phyloP scores from a whole-genome alignment of 2,113 vertebrate species.

The Phyllostomus hastatus region DNA sequence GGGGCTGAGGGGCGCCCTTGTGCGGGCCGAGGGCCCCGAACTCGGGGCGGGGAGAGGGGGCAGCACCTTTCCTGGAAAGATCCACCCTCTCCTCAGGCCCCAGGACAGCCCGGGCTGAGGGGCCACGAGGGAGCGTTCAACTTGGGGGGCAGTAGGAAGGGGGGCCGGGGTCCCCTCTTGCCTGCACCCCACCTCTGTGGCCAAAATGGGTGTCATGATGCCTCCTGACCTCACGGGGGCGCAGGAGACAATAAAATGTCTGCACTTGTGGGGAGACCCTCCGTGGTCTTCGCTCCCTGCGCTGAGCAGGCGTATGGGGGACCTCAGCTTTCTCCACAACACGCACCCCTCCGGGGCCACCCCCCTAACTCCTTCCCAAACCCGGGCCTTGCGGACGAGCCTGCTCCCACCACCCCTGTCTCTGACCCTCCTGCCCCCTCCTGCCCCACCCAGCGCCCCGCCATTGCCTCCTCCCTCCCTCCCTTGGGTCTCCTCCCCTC shows the following conservation, averaged over 20 bases:
- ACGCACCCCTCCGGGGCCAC: rapidly evolving
- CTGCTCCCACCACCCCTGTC: not conserved
- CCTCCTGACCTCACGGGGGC: slow-evolving; percentile 69
- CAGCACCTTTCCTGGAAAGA: not conserved
- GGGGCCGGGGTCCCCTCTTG: not conserved
- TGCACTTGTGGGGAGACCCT: not conserved
- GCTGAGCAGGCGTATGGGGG: not conserved
- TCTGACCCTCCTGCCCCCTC: not conserved
- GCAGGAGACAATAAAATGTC: slow-evolving; percentile 72
- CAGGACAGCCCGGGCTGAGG: not conserved
- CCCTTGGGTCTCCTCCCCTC: rapidly evolving
- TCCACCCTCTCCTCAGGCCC: not conserved
- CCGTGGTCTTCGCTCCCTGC: not conserved
- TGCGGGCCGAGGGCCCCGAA: not conserved
- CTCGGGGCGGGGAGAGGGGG: not conserved
- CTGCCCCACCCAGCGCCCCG: not conserved
- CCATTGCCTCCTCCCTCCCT: rapidly evolving
- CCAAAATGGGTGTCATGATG: slow-evolving; percentile 46
- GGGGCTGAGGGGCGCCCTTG: rapidly evolving
- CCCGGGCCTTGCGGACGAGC: not conserved
- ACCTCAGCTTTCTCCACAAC: not conserved
- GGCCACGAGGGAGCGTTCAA: not conserved
- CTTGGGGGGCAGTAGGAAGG: not conserved
- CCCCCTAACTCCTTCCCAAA: not conserved
- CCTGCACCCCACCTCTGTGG: not conserved